Evolutionary conservation across 2,797 vertebrate species (phyloP), one percentile per base, ranked within the genome.

Genomic region (Hyperoplus lanceolatus): DNA sequence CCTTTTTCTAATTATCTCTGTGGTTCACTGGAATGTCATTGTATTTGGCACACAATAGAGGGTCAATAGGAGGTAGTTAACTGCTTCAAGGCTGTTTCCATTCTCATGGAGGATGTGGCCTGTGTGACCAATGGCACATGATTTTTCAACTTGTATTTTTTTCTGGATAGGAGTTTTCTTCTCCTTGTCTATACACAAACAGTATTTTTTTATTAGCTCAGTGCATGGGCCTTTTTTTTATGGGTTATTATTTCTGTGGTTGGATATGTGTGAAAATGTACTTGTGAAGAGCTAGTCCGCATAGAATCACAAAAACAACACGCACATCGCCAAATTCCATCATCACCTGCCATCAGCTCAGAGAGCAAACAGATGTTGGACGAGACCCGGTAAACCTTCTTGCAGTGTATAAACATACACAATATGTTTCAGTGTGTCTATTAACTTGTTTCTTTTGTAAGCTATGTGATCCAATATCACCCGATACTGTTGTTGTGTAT

Each of bases 1-100:
- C 21, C 10, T 41, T 39, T 73, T 75, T 78, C 43, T 77, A 66
- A 86, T 83, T 65, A 86, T 65, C 59, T 4, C 50, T 21, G 69
- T 45, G 48, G 45, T 77, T 57, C 56, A 54, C 45, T 42, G 55
- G 11, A 59, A 69, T 49, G 59, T 42, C 41, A n/a, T 53, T 83
- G 75, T 57, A 8, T 42, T 55, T 42, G 42, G 56, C 21, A 62
- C 9, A 65, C 1, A 42, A n/a, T 63, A n/a, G 7, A 14, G 29
- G 71, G 72, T 64, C 21, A 53, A 12, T 72, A 42, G 12, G 51
- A 38, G n/a, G 59, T n/a, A 29, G 38, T 62, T 73, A 42, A 43
- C 13, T 39, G 66, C 57, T 42, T 21, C 21, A 36, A 45, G 42
- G 41, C 68, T 38, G 12, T 49, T 53, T 56, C n/a, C 29, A 29